Evolutionary conservation across 2,113 vertebrate genomes (phyloP), one percentile per base, ranked within the genome.

Genomic region (Chelonoidis abingdonii): DNA sequence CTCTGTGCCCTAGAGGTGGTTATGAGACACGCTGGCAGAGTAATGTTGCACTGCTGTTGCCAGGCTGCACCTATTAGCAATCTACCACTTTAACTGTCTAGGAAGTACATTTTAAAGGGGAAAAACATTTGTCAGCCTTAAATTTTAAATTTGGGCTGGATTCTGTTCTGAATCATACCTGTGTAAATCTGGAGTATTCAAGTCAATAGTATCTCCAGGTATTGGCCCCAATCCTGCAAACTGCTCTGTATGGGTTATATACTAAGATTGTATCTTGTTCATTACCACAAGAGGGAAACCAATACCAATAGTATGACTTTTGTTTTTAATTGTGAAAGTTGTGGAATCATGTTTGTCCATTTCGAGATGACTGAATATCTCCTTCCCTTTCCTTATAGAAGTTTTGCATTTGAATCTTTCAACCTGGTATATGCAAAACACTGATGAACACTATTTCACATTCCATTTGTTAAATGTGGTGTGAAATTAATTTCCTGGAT

Each of bases 241-340:
- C 76, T 11, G 0, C 65, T 83, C 1, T 0, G 47, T 8, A 17
- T 6, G 4, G 41, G 81, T 53, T 92, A 38, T 7, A 1, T 35
- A 52, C 78, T 57, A 75, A 49, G 86, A 76, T 57, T 83, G 78
- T 65, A 59, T 52, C 79, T 94, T 92, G 24, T 50, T 92, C 53
- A 5, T 84, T 93, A 90, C 94, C 95, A 96, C 94, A 94, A 96
- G 95, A 96, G 95, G 96, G 95, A 97, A 97, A 86, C 91, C 94
- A 91, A 96, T 89, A 49, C 95, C 84, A 96, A 89, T 88, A 92
- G 87, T 94, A 92, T 38, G 29, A 76, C 49, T 89, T 94, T 54
- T 82, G 89, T 88, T 69, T 31, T 81, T 53, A 31, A 21, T 49
- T 49, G 0, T 54, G 65, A 65, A 56, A 83, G 2, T 21, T 65